Base-by-base conservation (phyloP, 2,888 invertebrate genomes). In the Cheilosia variabilis region DNA sequence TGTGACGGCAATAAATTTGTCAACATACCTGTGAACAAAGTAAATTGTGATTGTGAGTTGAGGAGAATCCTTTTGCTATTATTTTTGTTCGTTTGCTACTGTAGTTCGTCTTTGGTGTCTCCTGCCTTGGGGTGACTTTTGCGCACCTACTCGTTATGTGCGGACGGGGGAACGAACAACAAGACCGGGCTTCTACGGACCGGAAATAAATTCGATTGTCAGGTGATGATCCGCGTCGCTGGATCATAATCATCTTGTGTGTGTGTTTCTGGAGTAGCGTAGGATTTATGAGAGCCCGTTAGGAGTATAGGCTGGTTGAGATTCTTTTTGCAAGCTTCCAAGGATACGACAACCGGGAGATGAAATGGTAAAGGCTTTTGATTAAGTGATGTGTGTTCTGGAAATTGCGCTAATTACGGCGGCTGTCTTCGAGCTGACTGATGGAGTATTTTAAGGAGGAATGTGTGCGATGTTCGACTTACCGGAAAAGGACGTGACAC, bases 171-270 rank as follows among this genome's bases (percentile, higher is more conserved):
- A n/a, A 13, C 22, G 52, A 50, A 37, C 24, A 53, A 37, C 19
- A 72, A 17, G 37, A 31, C 22, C 37, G n/a, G 45, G 50, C 53
- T 50, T 65, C n/a, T 69, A 65, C 47, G 71, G 75, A 71, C 66
- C 76, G 80, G 80, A 86, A 76, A 86, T 86, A 86, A 86, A 80
- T 86, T 80, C 69, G 80, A 80, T 80, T 86, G 84, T 86, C 84
- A 80, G 80, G 80, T 86, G 84, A 86, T 86, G 80, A 86, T 80
- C 76, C 80, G 84, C 80, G 71, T 66, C 71, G 71, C 71, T 76
- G 84, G 80, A 86, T 86, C 84, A 86, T 86, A 86, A 86, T 76
- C 84, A 80, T 76, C 69, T 31, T 31, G 31, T 57, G 69, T 45
- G 22, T 31, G 31, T 57, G 69, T 57, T 10, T 52, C 15, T 15